A percentile compares a stretch with the other conserved stretches of the same genome.
phyloP scores from a whole-genome alignment of 2,888 invertebrate species.

The Oligia fasciuncula region DNA sequence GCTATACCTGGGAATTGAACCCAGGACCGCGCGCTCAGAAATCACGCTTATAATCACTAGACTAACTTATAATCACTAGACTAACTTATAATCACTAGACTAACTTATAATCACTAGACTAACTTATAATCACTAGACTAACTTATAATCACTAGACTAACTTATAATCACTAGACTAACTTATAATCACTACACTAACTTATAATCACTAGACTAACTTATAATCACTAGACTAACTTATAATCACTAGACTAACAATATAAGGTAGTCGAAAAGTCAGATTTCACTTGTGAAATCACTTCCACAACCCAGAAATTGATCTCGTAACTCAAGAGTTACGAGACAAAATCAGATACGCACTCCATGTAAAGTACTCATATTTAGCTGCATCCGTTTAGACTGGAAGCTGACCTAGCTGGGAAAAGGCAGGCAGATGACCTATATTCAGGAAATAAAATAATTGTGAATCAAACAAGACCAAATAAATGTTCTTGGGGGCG shows the following conservation, averaged over 20 bases:
- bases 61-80: background rate
- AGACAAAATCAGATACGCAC: no score
- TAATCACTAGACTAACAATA: background rate
- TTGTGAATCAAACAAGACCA: background rate
- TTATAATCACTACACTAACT: no score
- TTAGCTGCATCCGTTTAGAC: background rate
- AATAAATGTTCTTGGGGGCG: background rate
- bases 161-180: background rate
- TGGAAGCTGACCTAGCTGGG: background rate
- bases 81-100: background rate
- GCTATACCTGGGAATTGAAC: background rate
- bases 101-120: background rate
- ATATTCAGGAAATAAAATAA: background rate
- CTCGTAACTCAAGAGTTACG: no score
- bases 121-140: background rate
- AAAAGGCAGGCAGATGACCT: background rate
- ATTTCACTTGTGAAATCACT: background rate
- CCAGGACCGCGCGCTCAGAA: background rate
- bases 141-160: background rate
- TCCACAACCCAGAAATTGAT: no score
- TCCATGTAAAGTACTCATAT: background rate
- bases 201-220: background rate
- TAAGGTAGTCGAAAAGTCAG: background rate
- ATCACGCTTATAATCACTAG: background rate
- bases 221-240: background rate